Conservation (phyloP, 2,888 invertebrate genomes). For the Seira ritae region DNA sequence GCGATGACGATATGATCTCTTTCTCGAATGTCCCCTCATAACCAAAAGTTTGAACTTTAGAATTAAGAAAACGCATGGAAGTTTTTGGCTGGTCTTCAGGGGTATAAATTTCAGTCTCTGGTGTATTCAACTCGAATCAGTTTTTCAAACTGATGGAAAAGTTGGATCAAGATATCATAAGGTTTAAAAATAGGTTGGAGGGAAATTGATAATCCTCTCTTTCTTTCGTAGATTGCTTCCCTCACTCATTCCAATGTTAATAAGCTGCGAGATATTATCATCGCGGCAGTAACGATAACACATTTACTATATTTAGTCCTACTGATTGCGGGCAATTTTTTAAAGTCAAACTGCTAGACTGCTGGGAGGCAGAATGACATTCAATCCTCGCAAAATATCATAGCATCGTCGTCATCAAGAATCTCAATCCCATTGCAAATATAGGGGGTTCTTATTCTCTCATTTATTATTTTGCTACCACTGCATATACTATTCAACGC, state of each 20-base stretch:
- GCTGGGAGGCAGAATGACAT: slow-evolving; percentile 47
- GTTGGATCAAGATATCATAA: not conserved
- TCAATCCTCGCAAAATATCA: slow-evolving; percentile 38
- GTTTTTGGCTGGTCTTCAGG: not conserved
- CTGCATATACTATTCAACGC: no score
- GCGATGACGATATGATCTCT: slow-evolving; percentile 15
- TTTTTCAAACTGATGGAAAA: not conserved
- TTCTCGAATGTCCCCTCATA: not conserved
- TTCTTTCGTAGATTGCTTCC: not conserved
- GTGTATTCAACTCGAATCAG: not conserved
- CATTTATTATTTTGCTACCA: not conserved
- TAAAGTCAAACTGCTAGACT: slow-evolving; percentile 29
- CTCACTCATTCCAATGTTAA: not conserved
- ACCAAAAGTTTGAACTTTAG: not conserved
- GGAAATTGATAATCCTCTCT: not conserved
- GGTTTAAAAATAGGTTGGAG: slow-evolving; percentile 4
- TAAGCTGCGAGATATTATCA: not conserved
- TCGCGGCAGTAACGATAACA: not conserved
- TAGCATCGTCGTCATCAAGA: slow-evolving; percentile 3
- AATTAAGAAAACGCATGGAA: not conserved
- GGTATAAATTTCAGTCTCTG: not conserved
- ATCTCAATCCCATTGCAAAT: not conserved
- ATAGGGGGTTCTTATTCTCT: not conserved
- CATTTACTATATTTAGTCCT: not conserved
- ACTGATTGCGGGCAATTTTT: slow-evolving; percentile 3